Base-by-base conservation (phyloP, 1,140 invertebrate genomes). In the Belonocnema kinseyi region DNA sequence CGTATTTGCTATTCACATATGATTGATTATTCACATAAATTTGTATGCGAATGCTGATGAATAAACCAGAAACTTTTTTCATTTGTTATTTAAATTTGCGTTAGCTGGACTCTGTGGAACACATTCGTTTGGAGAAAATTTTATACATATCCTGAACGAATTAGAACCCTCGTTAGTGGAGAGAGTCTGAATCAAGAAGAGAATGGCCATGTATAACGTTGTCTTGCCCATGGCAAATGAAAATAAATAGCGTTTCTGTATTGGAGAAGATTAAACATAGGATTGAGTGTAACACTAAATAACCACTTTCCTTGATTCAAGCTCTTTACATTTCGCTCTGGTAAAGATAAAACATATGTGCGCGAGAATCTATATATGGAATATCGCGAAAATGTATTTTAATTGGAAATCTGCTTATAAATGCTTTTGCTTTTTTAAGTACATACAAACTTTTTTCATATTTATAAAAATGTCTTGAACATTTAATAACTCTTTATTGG, bases 151-250 rank as follows among this genome's bases (percentile, higher is more conserved):
- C 26, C 21, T 40, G 13, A 33, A 40, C 4, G 58, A 66, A 66
- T 66, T 66, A 66, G 61, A 66, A 66, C 61, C 61, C 61, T 66
- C 61, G 61, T 66, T 66, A 66, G 61, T 66, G 40, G 16, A 66
- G 26, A 26, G 33, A 46, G 61, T 66, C 26, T 40, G 61, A 66
- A 66, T 66, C 61, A 66, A 66, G 61, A 16, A 40, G 26, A 46
- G 61, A 66, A 66, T 33, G 61, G 53, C 19, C 53, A 54, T 54
- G 53, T 54, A 19, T 54, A 66, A 66, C 61, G 61, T 14, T 14
- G 61, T 40, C 61, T 66, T 40, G 33, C 61, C 58, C 61, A 40
- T 26, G 12, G 61, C 16, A 66, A 66, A 66, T 66, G 61, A 66
- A 66, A 66, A 66, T 66, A 66, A 66, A 66, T 66, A 26, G 61